phyloP scores from a whole-genome alignment of 2,797 vertebrate genomes.

The Tokudaia tokunoshimensis region DNA sequence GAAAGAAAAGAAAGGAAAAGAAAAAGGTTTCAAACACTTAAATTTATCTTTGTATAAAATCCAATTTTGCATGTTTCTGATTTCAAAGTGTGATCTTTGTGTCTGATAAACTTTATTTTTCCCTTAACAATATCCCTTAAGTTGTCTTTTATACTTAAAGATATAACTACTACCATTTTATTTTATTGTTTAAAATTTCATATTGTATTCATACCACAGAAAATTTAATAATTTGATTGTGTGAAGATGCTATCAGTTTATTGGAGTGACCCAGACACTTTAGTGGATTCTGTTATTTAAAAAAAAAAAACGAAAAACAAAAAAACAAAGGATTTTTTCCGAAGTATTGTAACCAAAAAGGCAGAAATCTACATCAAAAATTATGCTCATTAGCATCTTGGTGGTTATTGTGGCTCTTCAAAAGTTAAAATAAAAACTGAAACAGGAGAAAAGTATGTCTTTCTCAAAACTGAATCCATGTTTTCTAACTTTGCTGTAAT shows the following conservation, averaged over 20 bases:
- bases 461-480: neutral
- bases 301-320: neutral
- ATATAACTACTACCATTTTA: neutral
- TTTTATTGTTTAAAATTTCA: neutral
- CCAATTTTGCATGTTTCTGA: neutral
- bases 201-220: neutral
- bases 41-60: neutral
- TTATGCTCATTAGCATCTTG: neutral
- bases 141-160: neutral
- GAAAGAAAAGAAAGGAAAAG: no score
- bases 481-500: neutral
- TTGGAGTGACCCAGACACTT: neutral
- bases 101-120: constrained; percentile 19
- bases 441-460: no score
- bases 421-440: neutral
- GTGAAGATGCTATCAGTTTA: neutral
- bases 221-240: neutral
- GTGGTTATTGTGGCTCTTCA: neutral
- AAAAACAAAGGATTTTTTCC: neutral
- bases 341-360: neutral
- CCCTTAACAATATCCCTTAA: neutral
- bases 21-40: neutral
- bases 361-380: neutral
- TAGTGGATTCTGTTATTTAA: neutral
- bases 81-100: neutral